Conservation (phyloP, 1,140 invertebrate species). For the Stegodyphus mimosarum region DNA sequence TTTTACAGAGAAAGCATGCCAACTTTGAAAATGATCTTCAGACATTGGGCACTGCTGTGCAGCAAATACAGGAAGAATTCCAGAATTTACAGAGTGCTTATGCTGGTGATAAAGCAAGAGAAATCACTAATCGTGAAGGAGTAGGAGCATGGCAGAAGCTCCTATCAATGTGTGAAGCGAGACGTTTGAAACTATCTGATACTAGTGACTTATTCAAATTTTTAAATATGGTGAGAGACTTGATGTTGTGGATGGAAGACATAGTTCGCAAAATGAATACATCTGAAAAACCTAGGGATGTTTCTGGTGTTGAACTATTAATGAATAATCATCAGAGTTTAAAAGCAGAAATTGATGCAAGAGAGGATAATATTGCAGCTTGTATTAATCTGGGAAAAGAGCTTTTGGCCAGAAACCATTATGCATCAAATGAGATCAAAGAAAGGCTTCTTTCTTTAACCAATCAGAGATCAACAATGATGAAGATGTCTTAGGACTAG, state of each 20-base stretch:
- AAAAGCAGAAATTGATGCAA: slow-evolving; percentile 98
- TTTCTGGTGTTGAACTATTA: slow-evolving; percentile 96
- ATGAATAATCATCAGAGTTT: slow-evolving; percentile 99
- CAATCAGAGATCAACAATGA: slow-evolving; percentile 90
- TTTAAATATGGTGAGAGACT: slow-evolving; percentile 96
- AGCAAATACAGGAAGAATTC: slow-evolving; percentile 93
- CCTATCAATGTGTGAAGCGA: slow-evolving; percentile 84
- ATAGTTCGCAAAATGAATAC: slow-evolving; percentile 97
- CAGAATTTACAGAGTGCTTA: slow-evolving; percentile 92
- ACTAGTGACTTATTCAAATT: slow-evolving; percentile 97
- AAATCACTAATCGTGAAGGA: slow-evolving; percentile 93
- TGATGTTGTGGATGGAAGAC: slow-evolving; percentile 99
- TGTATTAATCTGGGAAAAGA: slow-evolving; percentile 97
- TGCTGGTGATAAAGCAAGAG: slow-evolving; percentile 95
- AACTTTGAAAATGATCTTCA: slow-evolving; percentile 96
- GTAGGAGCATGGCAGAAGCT: slow-evolving; percentile 94
- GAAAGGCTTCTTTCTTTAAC: slow-evolving; percentile 92
- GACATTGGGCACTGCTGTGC: slow-evolving; percentile 89
- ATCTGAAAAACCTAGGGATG: slow-evolving; percentile 96
- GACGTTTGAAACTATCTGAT: slow-evolving; percentile 87
- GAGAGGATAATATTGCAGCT: slow-evolving; percentile 96
- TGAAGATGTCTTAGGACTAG: no score
- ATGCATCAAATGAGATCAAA: slow-evolving; percentile 89
- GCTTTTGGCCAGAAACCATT: slow-evolving; percentile 92
- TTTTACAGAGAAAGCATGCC: slow-evolving; percentile 92